phyloP scores from a whole-genome alignment of 2,888 invertebrate genomes.

The Macropis europaea region DNA sequence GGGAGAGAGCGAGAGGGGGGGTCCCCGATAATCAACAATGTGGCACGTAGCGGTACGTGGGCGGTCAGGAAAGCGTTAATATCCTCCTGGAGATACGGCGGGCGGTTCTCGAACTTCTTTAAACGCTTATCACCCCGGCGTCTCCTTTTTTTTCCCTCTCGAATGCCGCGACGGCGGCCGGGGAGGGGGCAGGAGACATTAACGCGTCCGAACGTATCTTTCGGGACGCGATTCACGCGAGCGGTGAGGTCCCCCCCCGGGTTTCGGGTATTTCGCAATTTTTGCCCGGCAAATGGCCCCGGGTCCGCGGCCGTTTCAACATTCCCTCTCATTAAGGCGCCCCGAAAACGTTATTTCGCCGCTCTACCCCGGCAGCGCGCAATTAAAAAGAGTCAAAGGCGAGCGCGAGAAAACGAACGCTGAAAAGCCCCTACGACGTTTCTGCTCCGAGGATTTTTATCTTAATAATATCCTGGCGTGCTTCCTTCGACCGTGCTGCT shows the following conservation, averaged over 20 bases:
- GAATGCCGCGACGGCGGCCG: conserved; percentile 3
- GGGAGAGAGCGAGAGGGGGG: no score
- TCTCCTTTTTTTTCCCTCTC: conserved; percentile 10
- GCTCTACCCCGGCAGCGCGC: conserved; percentile 31
- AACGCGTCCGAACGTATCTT: conserved; percentile 38
- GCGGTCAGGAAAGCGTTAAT: conserved; percentile 40
- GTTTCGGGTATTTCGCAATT: conserved; percentile 49
- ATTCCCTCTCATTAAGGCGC: conserved; percentile 57
- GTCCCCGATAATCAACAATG: no score
- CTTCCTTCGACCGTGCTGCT: conserved; percentile 14
- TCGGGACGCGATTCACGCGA: conserved; percentile 26
- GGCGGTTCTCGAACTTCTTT: conserved; percentile 29
- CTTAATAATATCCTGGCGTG: conserved; percentile 65
- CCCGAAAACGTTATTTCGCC: conserved; percentile 51
- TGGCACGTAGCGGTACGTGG: conserved; percentile 6
- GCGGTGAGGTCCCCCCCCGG: conserved; percentile 9
- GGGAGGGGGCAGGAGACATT: conserved; percentile 24
- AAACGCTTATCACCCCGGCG: conserved; percentile 38
- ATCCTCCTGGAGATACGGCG: conserved; percentile 31
- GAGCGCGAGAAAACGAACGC: conserved; percentile 43
- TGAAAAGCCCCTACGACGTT: conserved; percentile 65
- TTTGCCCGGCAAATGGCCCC: conserved; percentile 47
- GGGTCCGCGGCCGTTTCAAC: conserved; percentile 45
- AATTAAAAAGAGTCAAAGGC: conserved; percentile 48
- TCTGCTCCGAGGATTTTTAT: conserved; percentile 70